Percentiles rank a stretch among this genome's conserved stretches.
Evolutionary conservation across 2,888 invertebrate species (phyloP).

Genomic region (Andrena praecox): DNA sequence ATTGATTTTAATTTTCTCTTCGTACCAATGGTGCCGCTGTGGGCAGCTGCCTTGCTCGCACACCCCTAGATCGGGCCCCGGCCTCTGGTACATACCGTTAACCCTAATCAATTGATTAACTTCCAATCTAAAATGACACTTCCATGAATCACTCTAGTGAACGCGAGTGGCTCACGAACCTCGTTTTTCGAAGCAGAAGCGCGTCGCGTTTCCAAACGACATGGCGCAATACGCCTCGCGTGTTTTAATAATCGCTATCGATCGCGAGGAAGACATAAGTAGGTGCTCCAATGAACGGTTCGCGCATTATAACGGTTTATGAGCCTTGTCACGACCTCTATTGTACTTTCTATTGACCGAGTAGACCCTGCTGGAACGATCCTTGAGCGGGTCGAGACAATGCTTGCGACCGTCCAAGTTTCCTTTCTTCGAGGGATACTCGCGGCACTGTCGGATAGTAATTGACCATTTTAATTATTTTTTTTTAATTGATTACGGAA

Average conservation of each 20-base stretch:
- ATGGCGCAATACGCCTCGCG: background rate
- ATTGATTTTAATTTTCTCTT: no score
- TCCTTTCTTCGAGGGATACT: slow-evolving; percentile 28
- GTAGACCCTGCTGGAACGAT: slow-evolving; percentile 32
- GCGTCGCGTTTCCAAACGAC: background rate
- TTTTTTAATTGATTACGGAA: no score
- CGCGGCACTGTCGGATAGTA: background rate
- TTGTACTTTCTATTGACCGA: slow-evolving; percentile 62
- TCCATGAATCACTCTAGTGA: background rate
- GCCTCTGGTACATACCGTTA: no score
- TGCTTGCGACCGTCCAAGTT: slow-evolving; percentile 3
- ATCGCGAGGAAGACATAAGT: slow-evolving; percentile 29
- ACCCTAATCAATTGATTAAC: no score
- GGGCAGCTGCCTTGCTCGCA: no score
- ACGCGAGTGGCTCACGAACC: background rate
- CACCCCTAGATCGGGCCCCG: no score
- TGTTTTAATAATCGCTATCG: slow-evolving; percentile 33
- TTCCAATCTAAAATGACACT: background rate
- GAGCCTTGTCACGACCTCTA: slow-evolving; percentile 47
- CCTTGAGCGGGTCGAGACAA: slow-evolving; percentile 32
- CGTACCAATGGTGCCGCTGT: no score
- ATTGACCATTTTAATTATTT: no score
- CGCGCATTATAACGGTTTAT: slow-evolving; percentile 47
- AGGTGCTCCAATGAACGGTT: slow-evolving; percentile 30
- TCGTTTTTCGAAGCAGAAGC: background rate